Evolutionary conservation across 2,113 vertebrate genomes (phyloP).

Genomic region (Hyla sarda): DNA sequence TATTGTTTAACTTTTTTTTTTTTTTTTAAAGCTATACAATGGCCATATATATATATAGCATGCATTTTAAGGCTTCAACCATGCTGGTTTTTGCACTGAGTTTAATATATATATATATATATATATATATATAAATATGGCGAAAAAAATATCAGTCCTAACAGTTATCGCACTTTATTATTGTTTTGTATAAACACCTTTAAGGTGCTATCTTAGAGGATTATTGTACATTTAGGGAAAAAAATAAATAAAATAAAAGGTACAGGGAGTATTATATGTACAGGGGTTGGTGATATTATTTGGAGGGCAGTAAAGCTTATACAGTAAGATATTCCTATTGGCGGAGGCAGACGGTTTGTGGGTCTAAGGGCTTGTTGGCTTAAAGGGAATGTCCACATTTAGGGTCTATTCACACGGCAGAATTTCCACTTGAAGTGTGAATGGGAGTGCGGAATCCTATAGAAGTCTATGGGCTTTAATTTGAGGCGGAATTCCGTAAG

Average conservation of each 20-base stretch:
- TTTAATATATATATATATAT: slow-evolving; percentile 65
- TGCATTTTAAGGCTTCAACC: slow-evolving; percentile 75
- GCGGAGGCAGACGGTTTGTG: neutral
- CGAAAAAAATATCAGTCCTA: slow-evolving; percentile 74
- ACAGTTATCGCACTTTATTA: slow-evolving; percentile 80
- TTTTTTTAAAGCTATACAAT: neutral
- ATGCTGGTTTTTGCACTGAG: slow-evolving; percentile 86
- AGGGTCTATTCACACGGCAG: too few relatives aligned
- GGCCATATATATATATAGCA: slow-evolving; percentile 62
- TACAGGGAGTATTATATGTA: slow-evolving; percentile 65
- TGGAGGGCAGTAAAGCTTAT: slow-evolving; percentile 56
- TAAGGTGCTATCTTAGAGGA: slow-evolving; percentile 77
- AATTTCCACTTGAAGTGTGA: too few relatives aligned
- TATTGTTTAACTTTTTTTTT: slow-evolving; percentile 69
- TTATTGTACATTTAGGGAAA: slow-evolving; percentile 66
- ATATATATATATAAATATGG: slow-evolving; percentile 68
- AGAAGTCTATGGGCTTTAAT: too few relatives aligned
- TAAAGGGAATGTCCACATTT: too few relatives aligned
- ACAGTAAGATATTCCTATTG: neutral
- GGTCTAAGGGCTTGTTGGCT: neutral
- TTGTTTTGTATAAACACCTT: slow-evolving; percentile 72
- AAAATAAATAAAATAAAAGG: slow-evolving; percentile 70
- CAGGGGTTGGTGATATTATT: slow-evolving; percentile 61
- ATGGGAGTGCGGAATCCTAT: too few relatives aligned
- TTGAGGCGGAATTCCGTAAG: too few relatives aligned